Percentiles rank a stretch among this genome's conserved stretches.
phyloP scores from a whole-genome alignment of 2,888 invertebrate genomes.

The Ophioninae sp. region DNA sequence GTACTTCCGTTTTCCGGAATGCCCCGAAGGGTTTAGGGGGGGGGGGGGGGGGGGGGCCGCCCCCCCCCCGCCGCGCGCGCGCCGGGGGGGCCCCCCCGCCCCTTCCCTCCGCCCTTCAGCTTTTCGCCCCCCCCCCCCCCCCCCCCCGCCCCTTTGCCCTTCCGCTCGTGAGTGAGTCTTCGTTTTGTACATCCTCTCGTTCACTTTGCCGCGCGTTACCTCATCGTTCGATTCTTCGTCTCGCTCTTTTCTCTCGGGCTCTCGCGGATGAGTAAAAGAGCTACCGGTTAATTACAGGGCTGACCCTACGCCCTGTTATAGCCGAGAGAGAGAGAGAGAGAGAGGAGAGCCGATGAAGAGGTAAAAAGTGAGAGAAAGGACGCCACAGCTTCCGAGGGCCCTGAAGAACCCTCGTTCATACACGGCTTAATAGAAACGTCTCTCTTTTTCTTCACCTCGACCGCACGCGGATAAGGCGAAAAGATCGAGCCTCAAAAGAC shows the following conservation, averaged over 20 bases:
- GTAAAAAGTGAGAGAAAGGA: constrained; percentile 15
- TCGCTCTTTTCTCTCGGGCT: constrained; percentile 62
- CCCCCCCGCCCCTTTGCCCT: constrained; percentile 26
- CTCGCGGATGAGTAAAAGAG: constrained; percentile 77
- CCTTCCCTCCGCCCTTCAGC: constrained; percentile 1
- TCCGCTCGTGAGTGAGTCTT: constrained; percentile 59
- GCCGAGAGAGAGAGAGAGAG: constrained; percentile 8
- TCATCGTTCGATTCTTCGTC: constrained; percentile 61
- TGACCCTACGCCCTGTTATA: constrained; percentile 69
- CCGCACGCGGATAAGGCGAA: constrained; percentile 1
- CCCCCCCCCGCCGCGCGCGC: constrained; percentile 55
- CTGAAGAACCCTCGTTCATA: constrained; percentile 29
- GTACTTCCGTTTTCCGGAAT: constrained; percentile 75
- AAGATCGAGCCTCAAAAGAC: background rate
- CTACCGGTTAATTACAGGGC: constrained; percentile 81
- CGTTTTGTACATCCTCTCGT: constrained; percentile 42
- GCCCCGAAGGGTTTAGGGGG: too few species aligned
- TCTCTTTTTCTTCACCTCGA: constrained; percentile 61
- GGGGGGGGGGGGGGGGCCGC: constrained; percentile 61
- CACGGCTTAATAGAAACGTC: constrained; percentile 77
- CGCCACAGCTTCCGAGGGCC: constrained; percentile 29
- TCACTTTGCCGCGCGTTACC: constrained; percentile 36
- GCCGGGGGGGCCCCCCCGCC: constrained; percentile 67
- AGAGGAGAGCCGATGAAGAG: constrained; percentile 1
- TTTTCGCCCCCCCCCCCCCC: background rate